These are phyloP conservation scores for Deroptyus accipitrinus DNA, from an alignment of 2,113 vertebrate genomes.

Conservation along the genomic window DNA sequence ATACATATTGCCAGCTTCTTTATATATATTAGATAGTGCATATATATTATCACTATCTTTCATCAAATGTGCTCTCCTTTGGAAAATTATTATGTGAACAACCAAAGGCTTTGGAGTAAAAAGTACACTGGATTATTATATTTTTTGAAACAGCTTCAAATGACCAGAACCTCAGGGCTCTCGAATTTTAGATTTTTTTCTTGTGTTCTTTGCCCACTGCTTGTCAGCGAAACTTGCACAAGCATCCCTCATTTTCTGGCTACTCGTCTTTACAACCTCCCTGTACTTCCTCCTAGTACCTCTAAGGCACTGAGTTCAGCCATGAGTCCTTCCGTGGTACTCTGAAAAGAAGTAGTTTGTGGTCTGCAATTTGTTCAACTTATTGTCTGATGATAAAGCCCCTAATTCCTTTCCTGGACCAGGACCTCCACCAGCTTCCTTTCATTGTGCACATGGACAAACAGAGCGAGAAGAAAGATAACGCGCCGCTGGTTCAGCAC, in stretches of 20 bases:
- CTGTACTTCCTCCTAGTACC: neutral
- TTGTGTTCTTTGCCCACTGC: neutral
- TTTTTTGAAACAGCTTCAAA: neutral
- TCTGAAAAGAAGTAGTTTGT: conserved; percentile 25
- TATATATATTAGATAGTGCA: neutral
- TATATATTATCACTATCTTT: neutral
- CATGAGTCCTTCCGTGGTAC: neutral
- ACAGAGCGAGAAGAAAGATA: conserved; percentile 46
- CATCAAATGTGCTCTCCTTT: neutral
- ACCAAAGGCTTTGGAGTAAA: neutral
- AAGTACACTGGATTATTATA: neutral
- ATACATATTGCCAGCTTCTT: neutral
- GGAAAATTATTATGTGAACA: neutral
- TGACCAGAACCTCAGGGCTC: neutral
- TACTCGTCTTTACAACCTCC: neutral
- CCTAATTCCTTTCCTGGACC: conserved; percentile 47
- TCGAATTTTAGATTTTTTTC: neutral
- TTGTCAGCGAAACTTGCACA: neutral
- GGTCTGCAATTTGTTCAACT: conserved; percentile 27
- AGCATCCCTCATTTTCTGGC: neutral
- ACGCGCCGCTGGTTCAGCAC: conserved; percentile 32
- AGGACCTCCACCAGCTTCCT: conserved; percentile 49
- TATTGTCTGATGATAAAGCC: conserved; percentile 50
- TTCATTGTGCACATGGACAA: conserved; percentile 54
- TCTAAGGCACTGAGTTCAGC: neutral